These are phyloP conservation scores for Lumbricus terrestris DNA, from an alignment of 2,888 invertebrate species.

Conservation along the genomic window DNA sequence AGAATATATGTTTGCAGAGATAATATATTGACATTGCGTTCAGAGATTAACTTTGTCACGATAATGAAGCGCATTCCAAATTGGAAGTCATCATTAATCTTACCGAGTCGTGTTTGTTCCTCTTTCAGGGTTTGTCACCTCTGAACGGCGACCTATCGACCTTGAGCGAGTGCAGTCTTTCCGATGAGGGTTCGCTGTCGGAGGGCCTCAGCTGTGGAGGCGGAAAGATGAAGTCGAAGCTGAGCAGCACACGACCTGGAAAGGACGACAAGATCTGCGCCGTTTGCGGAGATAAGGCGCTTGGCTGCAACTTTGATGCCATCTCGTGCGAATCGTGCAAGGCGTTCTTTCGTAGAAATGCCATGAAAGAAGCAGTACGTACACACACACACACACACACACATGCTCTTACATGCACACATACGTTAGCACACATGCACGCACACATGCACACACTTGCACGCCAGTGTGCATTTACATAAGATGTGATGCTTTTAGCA, in stretches of 20 bases:
- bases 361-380: slow-evolving; percentile 18
- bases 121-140: not conserved
- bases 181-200: not conserved
- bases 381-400: too few species aligned
- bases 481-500: too few species aligned
- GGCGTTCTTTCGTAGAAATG: slow-evolving; percentile 26
- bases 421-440: too few species aligned
- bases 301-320: slow-evolving; percentile 25
- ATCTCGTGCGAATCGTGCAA: slow-evolving; percentile 26
- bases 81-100: too few species aligned
- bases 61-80: too few species aligned
- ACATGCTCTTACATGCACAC: too few species aligned
- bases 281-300: slow-evolving; percentile 25
- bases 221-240: slow-evolving; percentile 4
- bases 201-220: not conserved
- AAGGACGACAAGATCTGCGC: slow-evolving; percentile 19
- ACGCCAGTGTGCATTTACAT: too few species aligned
- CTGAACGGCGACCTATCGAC: not conserved
- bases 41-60: too few species aligned
- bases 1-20: too few species aligned
- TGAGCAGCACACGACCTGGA: not conserved
- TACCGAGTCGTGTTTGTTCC: not conserved
- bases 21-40: too few species aligned
- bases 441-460: too few species aligned
- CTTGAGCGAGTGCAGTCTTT: not conserved